Conservation (phyloP, 2,888 invertebrate genomes). For the Stenodema calcarata region DNA sequence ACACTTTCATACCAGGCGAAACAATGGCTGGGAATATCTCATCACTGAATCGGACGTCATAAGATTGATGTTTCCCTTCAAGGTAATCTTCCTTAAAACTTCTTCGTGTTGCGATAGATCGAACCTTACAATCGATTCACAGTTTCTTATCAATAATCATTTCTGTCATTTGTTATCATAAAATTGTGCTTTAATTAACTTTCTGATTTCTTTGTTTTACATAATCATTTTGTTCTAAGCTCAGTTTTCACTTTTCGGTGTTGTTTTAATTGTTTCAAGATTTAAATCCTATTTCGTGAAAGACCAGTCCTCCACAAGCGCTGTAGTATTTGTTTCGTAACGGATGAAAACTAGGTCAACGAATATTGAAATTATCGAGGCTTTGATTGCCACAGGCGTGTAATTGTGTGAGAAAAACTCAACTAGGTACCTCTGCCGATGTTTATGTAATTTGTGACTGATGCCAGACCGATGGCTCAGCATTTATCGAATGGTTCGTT, state of each 20-base stretch:
- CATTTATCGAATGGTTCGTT: background rate
- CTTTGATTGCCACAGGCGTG: slow-evolving; percentile 22
- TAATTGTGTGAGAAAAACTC: slow-evolving; percentile 8
- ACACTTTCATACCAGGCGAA: too few relatives aligned
- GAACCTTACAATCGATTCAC: background rate
- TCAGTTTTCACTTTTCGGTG: background rate
- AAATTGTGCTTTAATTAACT: slow-evolving; percentile 22
- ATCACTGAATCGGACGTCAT: too few relatives aligned
- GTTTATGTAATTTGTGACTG: slow-evolving; percentile 7
- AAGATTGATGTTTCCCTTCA: too few relatives aligned
- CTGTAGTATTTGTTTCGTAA: background rate
- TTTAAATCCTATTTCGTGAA: background rate
- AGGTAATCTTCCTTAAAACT: too few relatives aligned
- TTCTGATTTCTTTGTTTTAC: background rate
- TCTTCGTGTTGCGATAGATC: background rate
- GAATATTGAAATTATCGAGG: background rate
- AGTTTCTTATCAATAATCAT: background rate
- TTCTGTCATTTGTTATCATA: slow-evolving; percentile 13
- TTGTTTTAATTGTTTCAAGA: background rate
- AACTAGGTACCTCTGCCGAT: background rate
- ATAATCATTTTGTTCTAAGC: background rate
- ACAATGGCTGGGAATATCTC: too few relatives aligned
- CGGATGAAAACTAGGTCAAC: slow-evolving; percentile 35
- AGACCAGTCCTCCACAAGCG: background rate
- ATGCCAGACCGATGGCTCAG: background rate